These are phyloP conservation scores for Hylia prasina DNA, from an alignment of 2,113 vertebrate species.

Conservation along the genomic window DNA sequence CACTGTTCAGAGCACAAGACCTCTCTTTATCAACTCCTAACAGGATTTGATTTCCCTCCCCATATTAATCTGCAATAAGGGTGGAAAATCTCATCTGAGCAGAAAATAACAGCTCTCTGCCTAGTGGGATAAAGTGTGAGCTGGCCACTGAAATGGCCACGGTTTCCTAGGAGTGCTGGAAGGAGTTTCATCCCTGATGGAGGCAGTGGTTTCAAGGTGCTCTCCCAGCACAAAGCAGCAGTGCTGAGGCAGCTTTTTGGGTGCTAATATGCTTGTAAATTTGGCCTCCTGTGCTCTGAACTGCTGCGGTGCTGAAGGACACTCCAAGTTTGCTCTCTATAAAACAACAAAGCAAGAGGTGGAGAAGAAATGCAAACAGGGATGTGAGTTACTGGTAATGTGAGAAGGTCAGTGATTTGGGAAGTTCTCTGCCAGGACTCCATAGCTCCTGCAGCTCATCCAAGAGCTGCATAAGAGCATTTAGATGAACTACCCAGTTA, in stretches of 20 bases:
- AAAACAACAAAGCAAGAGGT: not conserved
- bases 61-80: not conserved
- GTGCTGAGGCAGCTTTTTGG: slow-evolving; percentile 45
- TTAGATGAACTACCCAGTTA: not conserved
- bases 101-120: not conserved
- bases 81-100: slow-evolving; percentile 2
- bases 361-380: not conserved
- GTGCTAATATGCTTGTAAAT: slow-evolving; percentile 29
- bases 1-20: not conserved
- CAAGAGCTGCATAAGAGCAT: not conserved
- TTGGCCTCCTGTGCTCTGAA: not conserved
- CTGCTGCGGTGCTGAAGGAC: slow-evolving; percentile 6
- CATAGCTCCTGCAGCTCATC: not conserved
- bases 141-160: not conserved
- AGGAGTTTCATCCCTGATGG: not conserved
- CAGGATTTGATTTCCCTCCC: not conserved
- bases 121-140: not conserved
- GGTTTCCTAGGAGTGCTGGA: not conserved
- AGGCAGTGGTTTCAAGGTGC: slow-evolving; percentile 23
- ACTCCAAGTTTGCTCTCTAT: not conserved
- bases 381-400: not conserved
- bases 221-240: not conserved
- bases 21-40: not conserved
- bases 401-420: not conserved
- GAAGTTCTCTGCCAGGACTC: not conserved